Conservation (phyloP, 1,140 invertebrate species). For the Neodiprion fabricii region DNA sequence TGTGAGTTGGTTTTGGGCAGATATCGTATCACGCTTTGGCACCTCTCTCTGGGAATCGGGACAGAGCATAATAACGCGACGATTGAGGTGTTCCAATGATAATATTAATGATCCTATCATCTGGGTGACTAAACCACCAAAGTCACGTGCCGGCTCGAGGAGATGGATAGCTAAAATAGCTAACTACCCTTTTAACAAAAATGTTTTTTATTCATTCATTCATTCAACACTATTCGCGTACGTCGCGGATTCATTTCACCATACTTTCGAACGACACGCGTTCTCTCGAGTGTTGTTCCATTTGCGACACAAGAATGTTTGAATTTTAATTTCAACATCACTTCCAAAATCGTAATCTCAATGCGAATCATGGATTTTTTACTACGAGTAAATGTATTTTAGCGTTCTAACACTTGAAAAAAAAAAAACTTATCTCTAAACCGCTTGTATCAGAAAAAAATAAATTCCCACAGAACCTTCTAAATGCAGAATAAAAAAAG, state of each 20-base stretch:
- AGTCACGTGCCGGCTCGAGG: constrained; percentile 2
- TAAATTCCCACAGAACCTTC: no score
- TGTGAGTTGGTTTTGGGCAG: not conserved
- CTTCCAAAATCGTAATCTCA: no score
- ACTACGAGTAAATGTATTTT: no score
- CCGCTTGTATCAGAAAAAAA: no score
- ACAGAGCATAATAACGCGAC: not conserved
- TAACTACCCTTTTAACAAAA: not conserved
- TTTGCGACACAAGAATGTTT: not conserved
- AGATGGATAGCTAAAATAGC: not conserved
- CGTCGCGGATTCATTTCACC: no score
- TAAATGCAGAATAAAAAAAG: no score
- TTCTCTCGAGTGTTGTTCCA: not conserved
- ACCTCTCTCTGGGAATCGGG: not conserved
- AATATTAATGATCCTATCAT: not conserved
- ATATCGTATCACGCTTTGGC: not conserved
- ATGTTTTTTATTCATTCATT: not conserved
- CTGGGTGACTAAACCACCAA: not conserved
- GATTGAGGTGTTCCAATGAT: not conserved
- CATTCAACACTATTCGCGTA: not conserved
- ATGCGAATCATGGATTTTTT: no score
- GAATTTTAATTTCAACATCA: not conserved
- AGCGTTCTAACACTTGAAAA: no score
- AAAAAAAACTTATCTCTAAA: no score
- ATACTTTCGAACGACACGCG: not conserved